Base-by-base conservation (phyloP, 2,888 invertebrate genomes). In the Aspidiotus rigidus region DNA sequence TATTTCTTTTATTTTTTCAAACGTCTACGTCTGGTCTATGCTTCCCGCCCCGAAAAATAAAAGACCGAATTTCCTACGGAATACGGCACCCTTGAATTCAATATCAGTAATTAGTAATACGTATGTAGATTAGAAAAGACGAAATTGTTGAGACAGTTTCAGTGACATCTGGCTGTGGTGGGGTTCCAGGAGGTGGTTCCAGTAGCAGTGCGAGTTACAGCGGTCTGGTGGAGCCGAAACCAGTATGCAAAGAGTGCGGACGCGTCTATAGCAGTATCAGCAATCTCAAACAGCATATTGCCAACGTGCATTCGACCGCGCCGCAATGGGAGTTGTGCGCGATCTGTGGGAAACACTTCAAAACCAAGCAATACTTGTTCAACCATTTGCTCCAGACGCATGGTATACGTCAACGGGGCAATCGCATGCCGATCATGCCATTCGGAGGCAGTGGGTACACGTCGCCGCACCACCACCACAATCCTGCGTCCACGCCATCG, bases 311-410 rank as follows among this genome's bases (percentile, higher is more conserved):
- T 81, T 84, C 85, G 75, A 83, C 85, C 76, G 83, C 85, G 76
- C 85, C 86, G 77, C 83, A 84, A 78, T 86, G 86, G 85, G 85
- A 84, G 77, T 83, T 84, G 76, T 87, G 87, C 80, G 83, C 84
- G 78, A 83, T 86, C 77, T 86, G 87, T 81, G 86, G 86, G 77
- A 86, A 86, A 80, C 84, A 84, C 77, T 86, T 86, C 82, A 87
- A 87, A 81, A 87, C 87, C 76, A 85, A 86, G 80, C 87, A 87
- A 79, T 87, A 87, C 79, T 83, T 87, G 77, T 86, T 86, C 81
- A 86, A 86, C 80, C 86, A 87, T 79, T 85, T 86, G 78, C 83
- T 86, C 74, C 86, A 86, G 80, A 85, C 86, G 73, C 87, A 87
- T 79, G 86, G 87, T 75, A 86, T 86, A 75, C 83, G 86, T 74